Evolutionary conservation across 1,140 invertebrate species (phyloP), one percentile per base, ranked within the genome.

Genomic region (Battus philenor): DNA sequence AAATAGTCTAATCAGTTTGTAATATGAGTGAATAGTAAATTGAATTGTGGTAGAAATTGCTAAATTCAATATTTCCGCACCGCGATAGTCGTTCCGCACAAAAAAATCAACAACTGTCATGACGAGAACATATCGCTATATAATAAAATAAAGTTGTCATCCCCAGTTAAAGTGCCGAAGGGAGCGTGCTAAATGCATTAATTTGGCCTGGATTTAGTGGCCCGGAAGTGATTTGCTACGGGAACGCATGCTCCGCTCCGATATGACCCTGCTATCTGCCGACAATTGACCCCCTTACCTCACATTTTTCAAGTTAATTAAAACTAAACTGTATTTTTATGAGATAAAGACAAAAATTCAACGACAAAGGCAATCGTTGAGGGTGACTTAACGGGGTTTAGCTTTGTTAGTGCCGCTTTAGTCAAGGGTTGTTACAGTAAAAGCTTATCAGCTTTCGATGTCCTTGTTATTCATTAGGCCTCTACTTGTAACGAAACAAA

Each of bases 71-170:
- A n/a, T n/a, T n/a, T n/a, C n/a, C n/a, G n/a, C n/a, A n/a, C n/a
- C n/a, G n/a, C n/a, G n/a, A n/a, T n/a, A n/a, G 18, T 3, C 18
- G 18, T 6, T 20, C 6, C 18, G 18, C 6, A 20, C 6, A 33
- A 53, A 54, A 62, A 68, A 59, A 55, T 53, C 46, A 50, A 52
- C 48, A 47, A 58, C 38, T 48, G 53, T 47, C 69, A 68, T 75
- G 79, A 81, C 77, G 75, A 71, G 68, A 79, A 80, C 74, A 78
- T 83, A 80, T 80, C 55, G 67, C 56, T 51, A 67, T 68, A 83
- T 68, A 81, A 81, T 79, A 73, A 78, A 84, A 81, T 84, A 73
- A 77, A 84, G 75, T 78, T 84, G 79, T 83, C 79, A 81, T 79
- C 75, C 70, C 66, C 79, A 83, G 63, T 52, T 43, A 58, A 61